These are phyloP conservation scores for Stratiomys singularior DNA, from an alignment of 2,888 invertebrate species.

Conservation along the genomic window DNA sequence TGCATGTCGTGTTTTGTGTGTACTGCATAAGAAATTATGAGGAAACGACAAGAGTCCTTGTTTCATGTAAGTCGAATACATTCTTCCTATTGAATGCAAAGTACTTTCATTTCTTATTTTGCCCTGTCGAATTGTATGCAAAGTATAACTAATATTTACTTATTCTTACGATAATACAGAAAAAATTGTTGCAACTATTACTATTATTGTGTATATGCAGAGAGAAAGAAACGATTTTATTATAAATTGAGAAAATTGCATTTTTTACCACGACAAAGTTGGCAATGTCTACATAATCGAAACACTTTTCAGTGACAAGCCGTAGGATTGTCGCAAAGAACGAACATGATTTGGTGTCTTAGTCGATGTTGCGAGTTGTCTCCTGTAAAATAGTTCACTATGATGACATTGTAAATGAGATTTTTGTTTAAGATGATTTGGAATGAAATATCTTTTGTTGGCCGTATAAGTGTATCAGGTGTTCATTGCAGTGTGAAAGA, in stretches of 20 bases:
- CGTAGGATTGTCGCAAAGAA: too few relatives aligned
- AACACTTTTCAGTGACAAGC: too few relatives aligned
- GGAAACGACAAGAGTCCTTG: background rate
- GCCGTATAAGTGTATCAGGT: too few relatives aligned
- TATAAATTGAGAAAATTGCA: constrained; percentile 5
- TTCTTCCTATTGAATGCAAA: constrained; percentile 31
- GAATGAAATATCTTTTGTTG: too few relatives aligned
- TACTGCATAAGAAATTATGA: background rate
- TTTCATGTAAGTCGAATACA: constrained; percentile 4
- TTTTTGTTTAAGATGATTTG: too few relatives aligned
- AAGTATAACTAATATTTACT: constrained; percentile 4
- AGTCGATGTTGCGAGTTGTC: too few relatives aligned
- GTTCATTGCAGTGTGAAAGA: too few relatives aligned
- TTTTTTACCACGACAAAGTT: background rate
- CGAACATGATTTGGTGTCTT: too few relatives aligned
- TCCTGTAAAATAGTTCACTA: too few relatives aligned
- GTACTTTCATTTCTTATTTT: constrained; percentile 12
- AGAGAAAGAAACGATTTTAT: constrained; percentile 11
- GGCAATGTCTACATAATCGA: too few relatives aligned
- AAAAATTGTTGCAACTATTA: constrained; percentile 7
- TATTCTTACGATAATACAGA: background rate
- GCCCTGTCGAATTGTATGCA: constrained; percentile 7
- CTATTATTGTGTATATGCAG: constrained; percentile 31
- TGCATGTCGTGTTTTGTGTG: too few relatives aligned
- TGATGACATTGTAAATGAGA: too few relatives aligned